These are phyloP conservation scores for Limenitis camilla DNA, from an alignment of 2,888 invertebrate genomes.

Conservation along the genomic window DNA sequence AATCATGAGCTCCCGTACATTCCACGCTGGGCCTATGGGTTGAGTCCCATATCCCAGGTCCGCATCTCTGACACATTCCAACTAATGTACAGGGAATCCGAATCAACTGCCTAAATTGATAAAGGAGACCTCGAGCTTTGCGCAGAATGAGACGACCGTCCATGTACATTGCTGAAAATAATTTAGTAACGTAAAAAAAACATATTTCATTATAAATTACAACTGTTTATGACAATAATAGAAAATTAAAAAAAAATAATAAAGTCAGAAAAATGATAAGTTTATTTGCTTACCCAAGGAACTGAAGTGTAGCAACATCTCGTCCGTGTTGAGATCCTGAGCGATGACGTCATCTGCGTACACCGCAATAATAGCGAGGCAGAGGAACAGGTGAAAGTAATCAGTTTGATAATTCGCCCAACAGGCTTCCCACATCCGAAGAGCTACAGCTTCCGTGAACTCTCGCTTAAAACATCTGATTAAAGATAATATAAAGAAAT, in stretches of 20 bases:
- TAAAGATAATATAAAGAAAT: background rate
- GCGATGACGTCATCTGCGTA: constrained; percentile 95
- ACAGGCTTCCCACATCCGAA: constrained; percentile 97
- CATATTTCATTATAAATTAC: too few species aligned
- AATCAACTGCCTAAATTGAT: constrained; percentile 91
- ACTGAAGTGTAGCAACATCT: constrained; percentile 95
- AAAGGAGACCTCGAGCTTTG: constrained; percentile 92
- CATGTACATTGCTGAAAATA: constrained; percentile 92
- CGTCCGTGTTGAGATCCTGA: constrained; percentile 93
- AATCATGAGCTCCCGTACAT: constrained; percentile 84
- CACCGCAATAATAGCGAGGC: constrained; percentile 92
- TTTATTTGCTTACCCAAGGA: constrained; percentile 85
- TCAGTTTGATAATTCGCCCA: constrained; percentile 98
- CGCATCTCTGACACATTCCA: constrained; percentile 90
- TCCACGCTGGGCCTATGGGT: constrained; percentile 90
- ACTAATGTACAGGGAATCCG: constrained; percentile 92
- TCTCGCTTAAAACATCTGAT: constrained; percentile 92
- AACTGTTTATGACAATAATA: background rate
- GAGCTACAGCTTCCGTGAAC: constrained; percentile 90
- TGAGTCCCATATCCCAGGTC: constrained; percentile 96
- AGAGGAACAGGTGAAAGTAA: constrained; percentile 96
- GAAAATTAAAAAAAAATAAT: background rate
- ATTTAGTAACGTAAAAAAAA: background rate
- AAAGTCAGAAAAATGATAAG: too few species aligned
- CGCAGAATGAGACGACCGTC: constrained; percentile 91